phyloP scores from a whole-genome alignment of 2,888 invertebrate species.

The Drosophila paranaensis region DNA sequence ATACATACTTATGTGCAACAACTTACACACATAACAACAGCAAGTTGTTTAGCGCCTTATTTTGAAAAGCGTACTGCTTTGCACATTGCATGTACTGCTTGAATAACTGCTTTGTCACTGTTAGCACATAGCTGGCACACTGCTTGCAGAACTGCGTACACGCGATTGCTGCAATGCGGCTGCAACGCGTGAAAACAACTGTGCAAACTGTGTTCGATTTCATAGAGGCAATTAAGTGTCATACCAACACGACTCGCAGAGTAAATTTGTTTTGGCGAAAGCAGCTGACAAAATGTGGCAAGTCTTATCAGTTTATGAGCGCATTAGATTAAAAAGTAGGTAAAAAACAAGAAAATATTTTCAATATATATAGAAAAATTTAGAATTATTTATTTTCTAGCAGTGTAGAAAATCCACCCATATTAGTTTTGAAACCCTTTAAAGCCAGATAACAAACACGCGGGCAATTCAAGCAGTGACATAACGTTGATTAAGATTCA shows the following conservation, averaged over 20 bases:
- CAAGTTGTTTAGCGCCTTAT: neutral
- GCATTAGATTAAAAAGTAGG: neutral
- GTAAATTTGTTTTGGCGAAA: neutral
- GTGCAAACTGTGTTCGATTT: slow-evolving; percentile 1
- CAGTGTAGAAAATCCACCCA: slow-evolving; percentile 20
- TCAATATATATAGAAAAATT: too few species aligned
- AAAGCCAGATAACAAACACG: slow-evolving; percentile 12
- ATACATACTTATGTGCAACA: neutral
- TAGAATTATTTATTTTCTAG: neutral
- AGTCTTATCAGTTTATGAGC: neutral
- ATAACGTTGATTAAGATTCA: slow-evolving; percentile 31
- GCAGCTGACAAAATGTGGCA: neutral
- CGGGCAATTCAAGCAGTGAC: neutral
- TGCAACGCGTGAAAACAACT: slow-evolving; percentile 9
- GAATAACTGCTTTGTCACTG: neutral
- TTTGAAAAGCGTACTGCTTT: neutral
- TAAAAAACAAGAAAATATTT: neutral
- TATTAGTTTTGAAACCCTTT: slow-evolving; percentile 3
- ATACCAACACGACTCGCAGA: neutral
- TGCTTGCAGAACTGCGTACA: slow-evolving; percentile 39
- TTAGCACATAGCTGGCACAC: neutral
- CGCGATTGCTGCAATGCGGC: slow-evolving; percentile 10
- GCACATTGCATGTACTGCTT: neutral
- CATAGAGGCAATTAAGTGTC: neutral
- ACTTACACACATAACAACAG: neutral